Conservation (phyloP, 2,113 vertebrate genomes). For the Nansenia antarctica region DNA sequence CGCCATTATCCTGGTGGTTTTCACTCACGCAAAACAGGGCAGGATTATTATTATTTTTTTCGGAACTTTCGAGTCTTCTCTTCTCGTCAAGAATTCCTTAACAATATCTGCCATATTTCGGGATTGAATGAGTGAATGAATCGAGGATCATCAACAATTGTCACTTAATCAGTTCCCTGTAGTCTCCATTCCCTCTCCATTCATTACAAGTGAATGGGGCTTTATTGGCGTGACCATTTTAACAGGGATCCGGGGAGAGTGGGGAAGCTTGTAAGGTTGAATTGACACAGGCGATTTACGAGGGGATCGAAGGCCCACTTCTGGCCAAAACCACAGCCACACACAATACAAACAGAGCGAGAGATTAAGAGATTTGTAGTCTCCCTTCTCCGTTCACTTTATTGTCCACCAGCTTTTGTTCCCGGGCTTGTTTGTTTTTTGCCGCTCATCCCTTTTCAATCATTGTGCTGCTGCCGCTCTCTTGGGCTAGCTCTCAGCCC, state of each 20-base stretch:
- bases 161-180: conserved; percentile 65
- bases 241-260: conserved; percentile 56
- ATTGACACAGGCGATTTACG: conserved; percentile 59
- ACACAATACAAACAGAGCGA: conserved; percentile 36
- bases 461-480: conserved; percentile 23
- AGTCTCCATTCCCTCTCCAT: conserved; percentile 60
- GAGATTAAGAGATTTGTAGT: conserved; percentile 65
- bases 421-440: conserved; percentile 37
- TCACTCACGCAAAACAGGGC: no score
- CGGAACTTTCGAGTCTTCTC: no score
- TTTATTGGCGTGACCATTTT: conserved; percentile 67
- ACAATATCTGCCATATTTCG: conserved; percentile 25
- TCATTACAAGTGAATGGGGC: conserved; percentile 65
- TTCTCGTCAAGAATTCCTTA: not conserved
- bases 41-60: no score
- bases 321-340: conserved; percentile 39
- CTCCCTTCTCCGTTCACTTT: conserved; percentile 27
- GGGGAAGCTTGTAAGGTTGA: conserved; percentile 53
- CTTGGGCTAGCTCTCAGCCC: conserved; percentile 8
- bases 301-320: conserved; percentile 49
- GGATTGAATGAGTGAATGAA: conserved; percentile 43
- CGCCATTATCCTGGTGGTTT: not conserved
- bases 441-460: conserved; percentile 20
- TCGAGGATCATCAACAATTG: conserved; percentile 61
- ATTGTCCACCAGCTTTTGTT: conserved; percentile 31